Base-by-base conservation (phyloP, 1,140 invertebrate genomes). In the Cydia fagiglandana region DNA sequence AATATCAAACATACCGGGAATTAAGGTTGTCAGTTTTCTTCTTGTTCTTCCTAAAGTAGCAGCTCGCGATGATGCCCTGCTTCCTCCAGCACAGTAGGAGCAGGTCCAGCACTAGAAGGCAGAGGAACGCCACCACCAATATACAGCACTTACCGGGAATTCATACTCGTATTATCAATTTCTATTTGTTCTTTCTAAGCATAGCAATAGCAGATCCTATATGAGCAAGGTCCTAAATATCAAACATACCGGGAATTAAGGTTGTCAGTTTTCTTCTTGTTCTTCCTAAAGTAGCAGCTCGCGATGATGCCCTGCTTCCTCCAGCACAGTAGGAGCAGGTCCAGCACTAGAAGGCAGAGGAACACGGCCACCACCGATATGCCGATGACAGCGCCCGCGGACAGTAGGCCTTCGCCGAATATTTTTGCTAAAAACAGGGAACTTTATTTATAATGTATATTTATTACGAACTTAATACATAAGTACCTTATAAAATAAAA, bases 51-150 rank as follows among this genome's bases (percentile, higher is more conserved):
- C 86, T 89, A 20, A 78, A 81, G 73, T 79, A 87, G 61, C 88
- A 91, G n/a, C 73, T 88, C 7, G 90, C 90, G 3, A 92, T 85
- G 5, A 92, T 83, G 2, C 90, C 90, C 77, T 92, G 87, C 61
- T 76, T 70, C 53, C 81, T 76, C 86, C 88, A 89, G 34, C 86
- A 64, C 2, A 87, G 74, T 0, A 92, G 78, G 6, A 89, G 34
- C 2, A 92, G 41, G 66, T 92, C 90, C 28, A 91, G 47, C n/a
- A 89, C 30, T 4, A 90, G 66, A 17, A 92, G 75, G 56, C 83
- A 86, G n/a, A 90, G 1, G 13, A 91, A 73, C 24, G 24, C 24
- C 24, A 24, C 24, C 24, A 24, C 24, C 24, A 24, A 24, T 24
- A 24, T 24, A 24, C 24, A 24, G 24, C 24, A 24, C 24, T 24